These are phyloP conservation scores for Hycleus cichorii DNA, from an alignment of 1,140 invertebrate species.

Conservation along the genomic window DNA sequence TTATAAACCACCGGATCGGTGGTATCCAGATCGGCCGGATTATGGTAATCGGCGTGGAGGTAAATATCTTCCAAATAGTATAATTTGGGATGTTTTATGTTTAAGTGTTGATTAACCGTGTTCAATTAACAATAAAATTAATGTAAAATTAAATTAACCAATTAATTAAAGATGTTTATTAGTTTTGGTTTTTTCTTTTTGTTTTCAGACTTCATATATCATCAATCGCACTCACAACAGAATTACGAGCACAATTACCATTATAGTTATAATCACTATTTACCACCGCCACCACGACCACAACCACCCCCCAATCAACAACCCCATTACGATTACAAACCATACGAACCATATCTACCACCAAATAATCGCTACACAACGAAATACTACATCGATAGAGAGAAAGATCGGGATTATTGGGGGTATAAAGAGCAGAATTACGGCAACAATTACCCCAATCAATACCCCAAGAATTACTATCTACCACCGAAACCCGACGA, in stretches of 20 bases:
- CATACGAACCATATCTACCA: conserved; percentile 17
- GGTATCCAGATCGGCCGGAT: not conserved
- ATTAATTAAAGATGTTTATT: not conserved
- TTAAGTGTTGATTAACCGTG: conserved; percentile 11
- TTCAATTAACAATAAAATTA: conserved; percentile 1
- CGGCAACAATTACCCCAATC: conserved; percentile 24
- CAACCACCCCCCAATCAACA: conserved; percentile 12
- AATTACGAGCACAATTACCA: conserved; percentile 20
- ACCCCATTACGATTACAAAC: conserved; percentile 9
- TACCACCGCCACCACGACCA: conserved; percentile 5
- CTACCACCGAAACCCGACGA: conserved; percentile 20
- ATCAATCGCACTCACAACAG: conserved; percentile 28
- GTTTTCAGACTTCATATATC: conserved; percentile 28
- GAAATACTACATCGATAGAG: conserved; percentile 15
- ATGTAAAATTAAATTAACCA: not conserved
- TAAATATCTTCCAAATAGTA: conserved; percentile 29
- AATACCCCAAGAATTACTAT: conserved; percentile 25
- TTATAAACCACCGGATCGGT: conserved; percentile 1
- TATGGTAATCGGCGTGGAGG: conserved; percentile 27
- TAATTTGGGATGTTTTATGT: conserved; percentile 29
- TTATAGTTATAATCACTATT: conserved; percentile 24
- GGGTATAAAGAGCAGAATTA: conserved; percentile 24
- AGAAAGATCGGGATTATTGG: conserved; percentile 21
- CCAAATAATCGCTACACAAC: conserved; percentile 3
- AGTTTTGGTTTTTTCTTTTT: conserved; percentile 22